These are phyloP conservation scores for Oncorhynchus gorbuscha DNA, from an alignment of 2,113 vertebrate species.

Conservation along the genomic window DNA sequence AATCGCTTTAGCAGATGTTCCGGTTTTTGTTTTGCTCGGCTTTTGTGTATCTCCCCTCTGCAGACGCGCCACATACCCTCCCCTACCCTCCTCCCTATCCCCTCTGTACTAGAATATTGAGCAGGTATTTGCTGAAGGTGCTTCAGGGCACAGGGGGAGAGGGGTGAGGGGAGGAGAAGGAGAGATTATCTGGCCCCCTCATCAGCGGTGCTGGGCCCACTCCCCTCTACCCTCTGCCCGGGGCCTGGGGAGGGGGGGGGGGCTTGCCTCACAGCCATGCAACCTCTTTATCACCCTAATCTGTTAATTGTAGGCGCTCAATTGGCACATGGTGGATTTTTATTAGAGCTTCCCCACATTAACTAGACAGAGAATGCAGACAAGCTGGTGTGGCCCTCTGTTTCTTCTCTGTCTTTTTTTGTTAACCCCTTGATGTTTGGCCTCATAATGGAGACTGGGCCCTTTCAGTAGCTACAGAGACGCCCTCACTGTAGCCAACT, in stretches of 20 bases:
- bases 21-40: constrained; percentile 77
- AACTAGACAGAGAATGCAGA: constrained; percentile 81
- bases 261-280: constrained; percentile 75
- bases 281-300: constrained; percentile 88
- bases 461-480: constrained; percentile 35
- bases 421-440: constrained; percentile 49
- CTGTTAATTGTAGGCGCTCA: constrained; percentile 88
- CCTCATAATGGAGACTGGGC: constrained; percentile 47
- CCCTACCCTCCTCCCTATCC: constrained; percentile 2
- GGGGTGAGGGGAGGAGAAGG: constrained; percentile 65
- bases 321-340: constrained; percentile 86
- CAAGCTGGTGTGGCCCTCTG: constrained; percentile 71
- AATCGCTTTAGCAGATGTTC: constrained; percentile 86
- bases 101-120: constrained; percentile 75
- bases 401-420: constrained; percentile 15
- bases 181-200: constrained; percentile 82
- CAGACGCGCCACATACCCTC: constrained; percentile 66
- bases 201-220: constrained; percentile 70
- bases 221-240: constrained; percentile 65
- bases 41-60: constrained; percentile 77
- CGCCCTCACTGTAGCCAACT: constrained; percentile 47
- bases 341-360: constrained; percentile 81
- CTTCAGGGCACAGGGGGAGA: constrained; percentile 75
- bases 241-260: constrained; percentile 64
- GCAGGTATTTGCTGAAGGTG: constrained; percentile 84